Evolutionary conservation across 2,113 vertebrate genomes (phyloP), one percentile per base, ranked within the genome.

Genomic region (Cettia cetti): DNA sequence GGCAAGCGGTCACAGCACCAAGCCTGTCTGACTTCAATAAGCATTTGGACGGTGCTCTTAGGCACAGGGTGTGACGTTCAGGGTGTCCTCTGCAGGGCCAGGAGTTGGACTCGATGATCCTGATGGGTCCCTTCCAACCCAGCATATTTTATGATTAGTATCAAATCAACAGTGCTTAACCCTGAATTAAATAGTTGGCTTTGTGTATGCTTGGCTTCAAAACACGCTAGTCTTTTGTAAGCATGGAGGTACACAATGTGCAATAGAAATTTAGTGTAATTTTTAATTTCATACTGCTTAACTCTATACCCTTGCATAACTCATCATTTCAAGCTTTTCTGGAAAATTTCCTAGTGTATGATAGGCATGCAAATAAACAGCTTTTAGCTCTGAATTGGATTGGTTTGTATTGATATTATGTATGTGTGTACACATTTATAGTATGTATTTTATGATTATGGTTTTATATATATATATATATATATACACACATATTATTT

Each of bases 41-140:
- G 11, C 10, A 26, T 52, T 52, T 44, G 44, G 31, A 21, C 0
- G 0, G 5, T 31, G 22, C 33, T 33, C 27, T 68, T 2, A 52
- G 37, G 33, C 37, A 52, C 22, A 44, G 2, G 7, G 5, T 22
- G 26, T 37, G 31, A 44, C 45, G 15, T 17, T 52, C 60, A 33
- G 45, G 6, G 17, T 33, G 37, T 27, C 22, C 33, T 37, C 11
- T 10, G 27, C 24, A 33, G 45, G 27, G 18, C 45, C 53, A 52
- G 22, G 33, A 68, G 27, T 4, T 7, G 8, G 33, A 68, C 72
- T 37, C 0, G 0, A 33, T 44, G 15, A 28, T 39, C 8, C 27
- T 53, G 45, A 52, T 45, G 39, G 18, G 12, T 31, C 6, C 9
- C 8, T 52, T 86, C 83, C 72, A 86, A 52, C 7, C 35, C 33